phyloP scores from a whole-genome alignment of 2,113 vertebrate genomes.

The Atrichornis clamosus region DNA sequence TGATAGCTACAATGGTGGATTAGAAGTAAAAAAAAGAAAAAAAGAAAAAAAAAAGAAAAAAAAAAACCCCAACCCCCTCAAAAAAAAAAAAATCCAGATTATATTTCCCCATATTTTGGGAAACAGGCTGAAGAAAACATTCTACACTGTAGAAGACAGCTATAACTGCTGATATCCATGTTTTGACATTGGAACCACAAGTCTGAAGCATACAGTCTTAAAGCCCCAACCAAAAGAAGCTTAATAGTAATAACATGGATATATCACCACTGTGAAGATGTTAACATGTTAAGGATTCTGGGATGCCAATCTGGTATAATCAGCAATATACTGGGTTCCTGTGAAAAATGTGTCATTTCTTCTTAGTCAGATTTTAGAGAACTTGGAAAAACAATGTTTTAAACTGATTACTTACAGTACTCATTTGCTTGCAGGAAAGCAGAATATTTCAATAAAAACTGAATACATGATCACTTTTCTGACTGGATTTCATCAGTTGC shows the following conservation, averaged over 20 bases:
- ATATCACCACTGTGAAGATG: slow-evolving; percentile 42
- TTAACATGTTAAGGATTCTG: slow-evolving; percentile 34
- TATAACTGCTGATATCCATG: slow-evolving; percentile 63
- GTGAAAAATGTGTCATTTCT: slow-evolving; percentile 63
- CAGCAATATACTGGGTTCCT: slow-evolving; percentile 64
- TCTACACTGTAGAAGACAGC: slow-evolving; percentile 80
- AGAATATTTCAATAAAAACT: slow-evolving; percentile 62
- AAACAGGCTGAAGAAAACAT: slow-evolving; percentile 71
- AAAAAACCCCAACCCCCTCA: background rate
- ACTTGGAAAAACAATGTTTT: slow-evolving; percentile 55
- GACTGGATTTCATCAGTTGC: slow-evolving; percentile 66
- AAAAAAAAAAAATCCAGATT: background rate
- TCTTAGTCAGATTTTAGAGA: slow-evolving; percentile 65
- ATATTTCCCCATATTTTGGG: slow-evolving; percentile 64
- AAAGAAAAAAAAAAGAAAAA: background rate
- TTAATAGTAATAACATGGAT: slow-evolving; percentile 51
- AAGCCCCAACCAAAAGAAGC: slow-evolving; percentile 63
- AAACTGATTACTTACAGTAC: slow-evolving; percentile 58
- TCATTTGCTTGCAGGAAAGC: slow-evolving; percentile 41
- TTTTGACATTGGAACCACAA: slow-evolving; percentile 43
- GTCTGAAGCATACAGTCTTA: slow-evolving; percentile 34
- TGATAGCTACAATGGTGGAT: slow-evolving; percentile 69
- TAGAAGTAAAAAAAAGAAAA: slow-evolving; percentile 11
- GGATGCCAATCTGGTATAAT: slow-evolving; percentile 66
- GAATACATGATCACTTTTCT: slow-evolving; percentile 45